Percentiles rank a stretch among this genome's conserved stretches.
These are phyloP conservation scores for Chionoecetes opilio DNA, from an alignment of 1,140 invertebrate genomes.

Conservation along the genomic window DNA sequence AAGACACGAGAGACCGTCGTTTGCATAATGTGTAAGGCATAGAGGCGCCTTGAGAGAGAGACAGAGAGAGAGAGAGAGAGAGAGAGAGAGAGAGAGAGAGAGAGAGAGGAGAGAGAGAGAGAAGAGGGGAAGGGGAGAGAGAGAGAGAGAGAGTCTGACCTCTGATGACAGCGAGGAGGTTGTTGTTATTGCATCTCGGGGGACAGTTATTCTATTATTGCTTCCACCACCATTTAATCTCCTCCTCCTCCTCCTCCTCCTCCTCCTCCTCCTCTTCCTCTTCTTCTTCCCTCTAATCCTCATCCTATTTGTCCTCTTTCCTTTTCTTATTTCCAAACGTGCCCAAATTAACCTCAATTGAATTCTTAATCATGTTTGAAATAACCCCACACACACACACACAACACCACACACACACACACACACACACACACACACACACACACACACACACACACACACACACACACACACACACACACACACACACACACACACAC, in stretches of 20 bases:
- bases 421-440: not conserved
- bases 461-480: not conserved
- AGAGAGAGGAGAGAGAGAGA: constrained; percentile 25
- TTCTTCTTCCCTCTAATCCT: not conserved
- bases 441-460: not conserved
- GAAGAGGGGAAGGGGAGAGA: not conserved
- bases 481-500: constrained; percentile 24
- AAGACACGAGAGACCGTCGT: not conserved
- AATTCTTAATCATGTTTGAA: no score
- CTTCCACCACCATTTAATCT: not conserved
- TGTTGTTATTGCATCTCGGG: not conserved
- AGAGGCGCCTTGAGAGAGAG: not conserved
- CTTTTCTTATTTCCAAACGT: not conserved
- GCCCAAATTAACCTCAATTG: not conserved
- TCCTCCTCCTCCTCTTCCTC: not conserved
- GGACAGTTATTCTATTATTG: not conserved
- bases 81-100: constrained; percentile 18
- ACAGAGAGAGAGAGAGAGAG: constrained; percentile 18
- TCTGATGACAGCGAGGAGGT: no score
- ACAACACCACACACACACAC: not conserved
- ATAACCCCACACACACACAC: not conserved
- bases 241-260: not conserved
- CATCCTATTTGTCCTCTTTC: not conserved
- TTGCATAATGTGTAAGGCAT: not conserved
- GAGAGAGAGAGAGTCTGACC: not conserved